Percentiles rank a stretch among this genome's conserved stretches.
phyloP scores from a whole-genome alignment of 2,888 invertebrate species.

The Pristionchus fissidentatus region DNA sequence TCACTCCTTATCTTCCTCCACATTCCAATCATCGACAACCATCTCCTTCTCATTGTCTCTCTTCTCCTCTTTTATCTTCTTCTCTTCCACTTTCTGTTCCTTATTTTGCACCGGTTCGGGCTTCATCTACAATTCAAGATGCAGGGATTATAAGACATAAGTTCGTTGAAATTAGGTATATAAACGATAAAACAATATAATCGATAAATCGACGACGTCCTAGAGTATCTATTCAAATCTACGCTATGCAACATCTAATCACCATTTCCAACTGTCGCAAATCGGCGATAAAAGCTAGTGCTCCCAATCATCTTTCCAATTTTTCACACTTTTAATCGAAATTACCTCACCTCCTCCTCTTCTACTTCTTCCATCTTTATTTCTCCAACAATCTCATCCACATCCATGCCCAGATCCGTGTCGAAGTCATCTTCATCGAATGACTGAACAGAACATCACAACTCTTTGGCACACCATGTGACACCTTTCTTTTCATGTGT shows the following conservation, averaged over 20 bases:
- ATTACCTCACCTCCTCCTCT: conserved; percentile 20
- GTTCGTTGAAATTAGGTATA: too few species aligned
- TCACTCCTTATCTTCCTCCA: conserved; percentile 41
- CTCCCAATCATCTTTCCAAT: too few species aligned
- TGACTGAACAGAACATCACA: background rate
- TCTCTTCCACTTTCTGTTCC: conserved; percentile 10
- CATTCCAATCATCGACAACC: conserved; percentile 8
- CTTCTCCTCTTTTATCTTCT: background rate
- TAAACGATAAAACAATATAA: too few species aligned
- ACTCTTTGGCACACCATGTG: background rate
- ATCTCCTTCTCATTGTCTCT: background rate
- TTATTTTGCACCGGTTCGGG: conserved; percentile 2
- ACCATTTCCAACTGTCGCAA: too few species aligned
- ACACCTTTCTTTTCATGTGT: background rate
- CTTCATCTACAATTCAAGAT: background rate
- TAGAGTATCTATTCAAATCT: too few species aligned
- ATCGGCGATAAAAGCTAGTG: too few species aligned
- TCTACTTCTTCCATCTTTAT: conserved; percentile 41
- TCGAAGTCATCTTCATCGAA: background rate
- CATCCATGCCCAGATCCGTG: background rate
- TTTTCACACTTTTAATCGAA: background rate
- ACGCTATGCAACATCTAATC: too few species aligned
- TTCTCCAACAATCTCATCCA: background rate
- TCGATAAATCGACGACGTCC: too few species aligned
- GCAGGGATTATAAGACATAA: too few species aligned